Evolutionary conservation across 2,888 invertebrate species (phyloP).

Genomic region (Stenolophus ochropezus): DNA sequence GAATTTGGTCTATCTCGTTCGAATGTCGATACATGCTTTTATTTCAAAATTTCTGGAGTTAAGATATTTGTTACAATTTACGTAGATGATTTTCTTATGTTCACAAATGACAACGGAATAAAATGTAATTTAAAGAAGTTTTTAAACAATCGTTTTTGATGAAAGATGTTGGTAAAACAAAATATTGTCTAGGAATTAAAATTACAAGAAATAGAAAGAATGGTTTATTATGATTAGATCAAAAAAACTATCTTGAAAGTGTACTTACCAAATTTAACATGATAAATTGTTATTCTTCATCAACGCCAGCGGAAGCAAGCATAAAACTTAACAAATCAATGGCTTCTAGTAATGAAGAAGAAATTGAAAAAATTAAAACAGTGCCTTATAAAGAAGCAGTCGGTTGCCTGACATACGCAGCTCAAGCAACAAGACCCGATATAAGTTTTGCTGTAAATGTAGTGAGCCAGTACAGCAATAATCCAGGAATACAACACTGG

Average conservation of each 20-base stretch:
- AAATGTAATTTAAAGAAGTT: background rate
- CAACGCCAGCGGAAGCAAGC: slow-evolving; percentile 13
- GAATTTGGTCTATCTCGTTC: slow-evolving; percentile 43
- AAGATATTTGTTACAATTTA: slow-evolving; percentile 55
- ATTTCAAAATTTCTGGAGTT: slow-evolving; percentile 33
- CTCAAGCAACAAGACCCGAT: slow-evolving; percentile 24
- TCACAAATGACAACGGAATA: slow-evolving; percentile 21
- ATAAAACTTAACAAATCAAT: background rate
- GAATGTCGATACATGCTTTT: slow-evolving; percentile 58
- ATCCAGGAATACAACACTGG: slow-evolving; percentile 1
- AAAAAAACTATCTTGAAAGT: background rate
- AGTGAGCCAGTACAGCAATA: slow-evolving; percentile 15
- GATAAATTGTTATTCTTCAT: background rate
- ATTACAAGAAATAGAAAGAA: background rate
- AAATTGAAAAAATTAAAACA: background rate
- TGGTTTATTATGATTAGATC: background rate
- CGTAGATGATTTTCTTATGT: slow-evolving; percentile 61
- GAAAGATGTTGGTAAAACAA: background rate
- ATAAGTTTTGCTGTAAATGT: slow-evolving; percentile 32
- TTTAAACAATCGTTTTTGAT: background rate
- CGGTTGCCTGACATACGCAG: slow-evolving; percentile 8
- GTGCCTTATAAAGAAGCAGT: slow-evolving; percentile 37
- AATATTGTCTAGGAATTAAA: slow-evolving; percentile 10
- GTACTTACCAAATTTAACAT: background rate
- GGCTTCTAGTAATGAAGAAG: slow-evolving; percentile 5